Base-by-base conservation (phyloP, 2,113 vertebrate genomes). In the Alectura lathami region DNA sequence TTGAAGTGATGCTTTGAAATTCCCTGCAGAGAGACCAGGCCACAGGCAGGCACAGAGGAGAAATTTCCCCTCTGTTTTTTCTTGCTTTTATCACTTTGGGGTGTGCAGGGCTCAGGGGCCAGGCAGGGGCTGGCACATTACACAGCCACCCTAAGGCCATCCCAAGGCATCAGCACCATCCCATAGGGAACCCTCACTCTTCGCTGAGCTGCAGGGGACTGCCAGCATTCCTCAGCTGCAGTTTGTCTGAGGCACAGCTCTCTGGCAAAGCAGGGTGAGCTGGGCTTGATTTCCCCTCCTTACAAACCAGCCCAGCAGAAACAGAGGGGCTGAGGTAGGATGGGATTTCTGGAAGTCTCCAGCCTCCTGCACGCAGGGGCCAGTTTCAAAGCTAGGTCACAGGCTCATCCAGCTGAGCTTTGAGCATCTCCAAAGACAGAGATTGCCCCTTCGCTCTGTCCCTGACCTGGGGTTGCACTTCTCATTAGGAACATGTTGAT, bases 101-200 rank as follows among this genome's bases (percentile, higher is more conserved):
- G 7, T 69, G 24, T 22, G 20, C 43, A 40, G 63, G 45, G 29
- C 63, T 59, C 8, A 21, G 54, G 27, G 16, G 21, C 7, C 34
- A 26, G 16, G 36, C 2, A 0, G 21, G 36, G 1, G 0, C n/a
- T n/a, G n/a, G 38, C 32, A 74, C 40, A 15, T 80, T 29, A 26
- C 0, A 1, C 24, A 93, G 38, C 22, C 1, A 0, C 36, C 43
- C 30, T 43, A 53, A 53, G 48, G 36, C 10, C 18, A 8, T n/a
- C 76, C 56, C 30, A 48, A 66, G 23, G 40, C 76, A 24, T 69
- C 16, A 60, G 3, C 9, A 62, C 18, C 4, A 13, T 36, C 50
- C 72, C 0, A 0, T 5, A 59, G 48, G 21, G 63, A 17, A 32
- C 20, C 50, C 45, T n/a, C 24, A 63, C 4, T 9, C 11, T 32